phyloP scores from a whole-genome alignment of 2,888 invertebrate species.

The Agriotes lineatus region DNA sequence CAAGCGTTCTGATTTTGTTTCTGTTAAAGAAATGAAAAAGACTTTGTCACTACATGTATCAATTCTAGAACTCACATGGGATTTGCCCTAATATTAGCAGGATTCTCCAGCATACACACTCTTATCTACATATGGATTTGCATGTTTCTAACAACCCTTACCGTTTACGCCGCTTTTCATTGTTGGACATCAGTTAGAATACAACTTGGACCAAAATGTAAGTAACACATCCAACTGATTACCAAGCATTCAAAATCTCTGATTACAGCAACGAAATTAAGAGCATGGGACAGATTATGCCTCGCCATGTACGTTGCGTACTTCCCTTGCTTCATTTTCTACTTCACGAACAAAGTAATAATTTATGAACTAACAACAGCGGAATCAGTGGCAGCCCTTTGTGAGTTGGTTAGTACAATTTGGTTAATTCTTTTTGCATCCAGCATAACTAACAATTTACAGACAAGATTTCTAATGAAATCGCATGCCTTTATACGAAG shows the following conservation, averaged over 20 bases:
- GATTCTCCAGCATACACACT: slow-evolving; percentile 72
- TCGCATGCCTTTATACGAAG: slow-evolving; percentile 84
- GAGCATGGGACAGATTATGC: slow-evolving; percentile 6
- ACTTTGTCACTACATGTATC: no score
- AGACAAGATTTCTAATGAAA: slow-evolving; percentile 89
- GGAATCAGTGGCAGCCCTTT: slow-evolving; percentile 22
- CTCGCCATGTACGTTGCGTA: not conserved
- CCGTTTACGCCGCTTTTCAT: slow-evolving; percentile 5
- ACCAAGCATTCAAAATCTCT: not conserved
- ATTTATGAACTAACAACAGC: slow-evolving; percentile 8
- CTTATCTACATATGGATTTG: slow-evolving; percentile 71
- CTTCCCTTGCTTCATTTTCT: slow-evolving; percentile 17
- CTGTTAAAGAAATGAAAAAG: no score
- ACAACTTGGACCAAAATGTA: slow-evolving; percentile 9
- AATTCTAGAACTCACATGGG: slow-evolving; percentile 69
- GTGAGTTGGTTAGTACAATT: slow-evolving; percentile 25
- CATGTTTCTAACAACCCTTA: slow-evolving; percentile 65
- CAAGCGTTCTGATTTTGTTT: no score
- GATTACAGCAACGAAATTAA: slow-evolving; percentile 1
- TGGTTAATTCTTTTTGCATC: not conserved
- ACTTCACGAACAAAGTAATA: slow-evolving; percentile 5
- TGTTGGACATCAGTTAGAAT: slow-evolving; percentile 18
- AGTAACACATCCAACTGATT: not conserved
- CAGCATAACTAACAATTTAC: slow-evolving; percentile 46
- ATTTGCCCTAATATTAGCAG: slow-evolving; percentile 70